Evolutionary conservation across 2,797 vertebrate species (phyloP).

Genomic region (Acrossocheilus fasciatus): DNA sequence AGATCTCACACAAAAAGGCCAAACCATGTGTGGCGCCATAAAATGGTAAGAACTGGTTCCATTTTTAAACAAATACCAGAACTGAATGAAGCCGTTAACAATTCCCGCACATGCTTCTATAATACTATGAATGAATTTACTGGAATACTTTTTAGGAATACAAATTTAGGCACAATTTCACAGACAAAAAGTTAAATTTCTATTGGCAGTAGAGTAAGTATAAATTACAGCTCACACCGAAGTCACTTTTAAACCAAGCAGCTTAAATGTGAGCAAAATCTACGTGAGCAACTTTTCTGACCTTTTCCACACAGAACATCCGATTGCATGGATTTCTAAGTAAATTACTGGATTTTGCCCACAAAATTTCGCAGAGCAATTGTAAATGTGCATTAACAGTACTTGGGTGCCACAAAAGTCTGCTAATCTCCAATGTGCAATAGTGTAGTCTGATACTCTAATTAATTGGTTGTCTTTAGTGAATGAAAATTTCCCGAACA

Average conservation of each 20-base stretch:
- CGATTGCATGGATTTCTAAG: neutral
- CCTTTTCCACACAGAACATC: neutral
- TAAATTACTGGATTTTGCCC: neutral
- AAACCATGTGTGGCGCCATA: neutral
- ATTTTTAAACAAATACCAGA: neutral
- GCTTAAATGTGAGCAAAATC: neutral
- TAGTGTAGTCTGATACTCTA: neutral
- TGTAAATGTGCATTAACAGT: neutral
- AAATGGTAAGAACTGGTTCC: neutral
- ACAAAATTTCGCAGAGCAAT: neutral
- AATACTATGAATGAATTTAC: neutral
- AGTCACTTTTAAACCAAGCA: neutral
- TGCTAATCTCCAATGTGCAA: neutral
- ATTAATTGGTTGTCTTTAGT: too few relatives aligned
- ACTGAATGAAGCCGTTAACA: neutral
- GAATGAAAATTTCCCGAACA: too few relatives aligned
- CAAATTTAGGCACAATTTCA: neutral
- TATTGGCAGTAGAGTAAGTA: neutral
- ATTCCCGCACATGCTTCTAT: neutral
- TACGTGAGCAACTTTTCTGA: neutral
- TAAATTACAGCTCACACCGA: neutral
- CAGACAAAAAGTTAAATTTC: neutral
- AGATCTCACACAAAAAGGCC: neutral
- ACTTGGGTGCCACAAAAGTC: neutral
- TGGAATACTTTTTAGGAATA: too few relatives aligned